Evolutionary conservation across 2,888 invertebrate genomes (phyloP).

Genomic region (Andrena hattorfiana): DNA sequence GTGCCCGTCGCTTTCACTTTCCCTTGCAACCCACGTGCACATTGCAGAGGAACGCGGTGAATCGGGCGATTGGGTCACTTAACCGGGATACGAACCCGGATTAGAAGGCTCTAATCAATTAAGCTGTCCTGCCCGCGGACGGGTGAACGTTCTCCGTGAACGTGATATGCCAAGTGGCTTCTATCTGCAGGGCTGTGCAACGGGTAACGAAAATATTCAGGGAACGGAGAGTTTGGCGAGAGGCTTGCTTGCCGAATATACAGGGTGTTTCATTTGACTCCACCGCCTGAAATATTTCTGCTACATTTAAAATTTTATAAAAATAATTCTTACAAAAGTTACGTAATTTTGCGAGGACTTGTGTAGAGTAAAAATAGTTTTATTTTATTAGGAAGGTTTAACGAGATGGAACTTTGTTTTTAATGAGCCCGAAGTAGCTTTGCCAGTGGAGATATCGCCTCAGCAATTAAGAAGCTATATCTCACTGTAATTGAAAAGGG

Average conservation of each 20-base stretch:
- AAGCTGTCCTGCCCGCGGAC: background rate
- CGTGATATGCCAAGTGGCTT: constrained; percentile 11
- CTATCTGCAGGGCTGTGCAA: background rate
- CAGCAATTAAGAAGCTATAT: background rate
- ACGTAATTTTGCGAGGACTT: background rate
- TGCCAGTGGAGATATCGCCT: background rate
- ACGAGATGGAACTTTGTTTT: no score
- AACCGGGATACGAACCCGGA: background rate
- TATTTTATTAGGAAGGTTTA: no score
- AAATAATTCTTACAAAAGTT: background rate
- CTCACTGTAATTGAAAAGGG: no score
- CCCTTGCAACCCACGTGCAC: background rate
- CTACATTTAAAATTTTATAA: no score
- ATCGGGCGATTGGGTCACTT: background rate
- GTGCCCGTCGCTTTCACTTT: background rate
- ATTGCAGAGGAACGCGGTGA: no score
- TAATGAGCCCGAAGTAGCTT: no score
- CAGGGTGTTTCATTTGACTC: background rate
- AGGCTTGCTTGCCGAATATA: background rate
- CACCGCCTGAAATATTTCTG: no score
- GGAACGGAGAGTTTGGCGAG: background rate
- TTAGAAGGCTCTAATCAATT: constrained; percentile 8
- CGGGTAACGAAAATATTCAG: background rate
- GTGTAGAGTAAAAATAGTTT: background rate
- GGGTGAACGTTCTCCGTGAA: background rate